A percentile compares a stretch with the other conserved stretches of the same genome.
phyloP scores from a whole-genome alignment of 1,140 invertebrate species.

The Lordiphosa collinella region DNA sequence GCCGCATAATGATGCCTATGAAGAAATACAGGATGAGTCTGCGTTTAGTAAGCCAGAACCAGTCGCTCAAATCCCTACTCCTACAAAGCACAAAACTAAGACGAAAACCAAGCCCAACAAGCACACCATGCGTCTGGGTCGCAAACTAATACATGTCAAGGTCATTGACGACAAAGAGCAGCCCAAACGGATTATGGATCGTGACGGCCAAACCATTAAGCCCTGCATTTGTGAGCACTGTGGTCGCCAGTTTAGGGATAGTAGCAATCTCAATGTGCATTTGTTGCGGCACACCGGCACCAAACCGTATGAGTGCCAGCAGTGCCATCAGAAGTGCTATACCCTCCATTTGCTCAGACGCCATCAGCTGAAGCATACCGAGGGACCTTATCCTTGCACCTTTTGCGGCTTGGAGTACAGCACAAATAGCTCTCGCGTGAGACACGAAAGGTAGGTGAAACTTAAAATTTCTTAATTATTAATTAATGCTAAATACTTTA shows the following conservation, averaged over 20 bases:
- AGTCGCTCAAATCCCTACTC: too few species aligned
- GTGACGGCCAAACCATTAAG: slow-evolving; percentile 40
- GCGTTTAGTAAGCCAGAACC: too few species aligned
- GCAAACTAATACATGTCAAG: slow-evolving; percentile 54
- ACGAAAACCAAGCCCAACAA: slow-evolving; percentile 19
- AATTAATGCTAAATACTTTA: neutral
- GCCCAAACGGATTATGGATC: slow-evolving; percentile 60
- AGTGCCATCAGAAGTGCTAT: slow-evolving; percentile 60
- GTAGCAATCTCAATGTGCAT: slow-evolving; percentile 59
- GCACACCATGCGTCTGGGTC: slow-evolving; percentile 59
- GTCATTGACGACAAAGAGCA: slow-evolving; percentile 49
- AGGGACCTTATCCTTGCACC: slow-evolving; percentile 57
- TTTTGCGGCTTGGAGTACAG: slow-evolving; percentile 62
- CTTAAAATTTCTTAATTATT: too few species aligned
- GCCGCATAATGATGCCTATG: slow-evolving; percentile 17
- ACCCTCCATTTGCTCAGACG: slow-evolving; percentile 52
- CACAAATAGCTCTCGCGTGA: slow-evolving; percentile 57
- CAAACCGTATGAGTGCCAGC: slow-evolving; percentile 56
- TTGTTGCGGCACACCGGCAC: slow-evolving; percentile 58
- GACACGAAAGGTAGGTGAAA: slow-evolving; percentile 57
- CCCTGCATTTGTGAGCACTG: slow-evolving; percentile 66
- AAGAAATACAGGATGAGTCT: slow-evolving; percentile 11
- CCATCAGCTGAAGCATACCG: slow-evolving; percentile 57
- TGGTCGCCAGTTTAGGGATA: slow-evolving; percentile 55
- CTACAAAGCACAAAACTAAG: neutral